Percentiles rank a stretch among this genome's conserved stretches.
Conservation (phyloP, 2,113 vertebrate species). For the Microtus oregoni region DNA sequence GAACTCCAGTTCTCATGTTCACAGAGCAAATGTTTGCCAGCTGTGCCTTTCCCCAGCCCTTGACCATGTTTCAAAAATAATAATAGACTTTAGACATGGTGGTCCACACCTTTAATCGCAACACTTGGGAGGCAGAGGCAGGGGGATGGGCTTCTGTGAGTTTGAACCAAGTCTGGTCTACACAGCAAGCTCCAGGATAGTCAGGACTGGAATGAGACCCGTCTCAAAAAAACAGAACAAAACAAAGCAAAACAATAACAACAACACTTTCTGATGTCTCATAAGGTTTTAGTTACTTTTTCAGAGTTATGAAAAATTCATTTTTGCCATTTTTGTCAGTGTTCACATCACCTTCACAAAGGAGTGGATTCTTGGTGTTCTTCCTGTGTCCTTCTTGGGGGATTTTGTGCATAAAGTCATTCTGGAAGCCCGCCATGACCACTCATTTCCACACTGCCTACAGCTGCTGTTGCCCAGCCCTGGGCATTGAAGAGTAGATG, state of each 20-base stretch:
- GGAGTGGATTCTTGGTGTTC: background rate
- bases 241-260: background rate
- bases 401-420: background rate
- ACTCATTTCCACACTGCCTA: background rate
- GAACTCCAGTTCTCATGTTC: background rate
- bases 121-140: background rate
- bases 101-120: background rate
- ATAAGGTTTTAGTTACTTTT: slow-evolving; percentile 12
- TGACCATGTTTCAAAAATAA: background rate
- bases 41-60: background rate
- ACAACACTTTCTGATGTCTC: background rate
- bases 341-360: background rate
- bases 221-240: background rate
- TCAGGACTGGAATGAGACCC: background rate
- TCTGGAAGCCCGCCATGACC: background rate
- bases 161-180: background rate
- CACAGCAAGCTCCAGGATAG: background rate
- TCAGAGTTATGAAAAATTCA: background rate
- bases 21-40: background rate
- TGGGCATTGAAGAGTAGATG: background rate
- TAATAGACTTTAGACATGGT: background rate
- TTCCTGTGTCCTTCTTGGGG: background rate
- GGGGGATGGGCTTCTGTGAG: background rate
- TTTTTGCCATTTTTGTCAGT: background rate
- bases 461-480: background rate